Base-by-base conservation (phyloP, 2,797 vertebrate genomes). In the Tokudaia tokunoshimensis region DNA sequence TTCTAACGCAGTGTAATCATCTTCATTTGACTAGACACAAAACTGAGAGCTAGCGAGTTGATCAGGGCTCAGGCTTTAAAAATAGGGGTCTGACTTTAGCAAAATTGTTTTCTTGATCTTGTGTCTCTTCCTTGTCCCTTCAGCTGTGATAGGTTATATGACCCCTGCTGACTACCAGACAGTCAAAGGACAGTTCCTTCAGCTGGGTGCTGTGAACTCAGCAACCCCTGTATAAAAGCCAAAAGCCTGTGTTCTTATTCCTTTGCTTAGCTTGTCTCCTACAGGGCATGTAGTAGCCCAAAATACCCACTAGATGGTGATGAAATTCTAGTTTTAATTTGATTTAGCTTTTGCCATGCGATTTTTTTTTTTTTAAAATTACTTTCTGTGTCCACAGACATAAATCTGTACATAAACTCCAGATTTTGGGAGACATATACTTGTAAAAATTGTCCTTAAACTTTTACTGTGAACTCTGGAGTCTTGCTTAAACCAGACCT, bases 261-360 rank as follows among this genome's bases (percentile, higher is more conserved):
- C 55, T 85, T 22, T 20, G 57, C 65, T 52, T 20, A 13, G 0
- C 1, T 76, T 59, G 34, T 44, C 52, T n/a, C 15, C 29, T 22
- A 17, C 8, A n/a, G 24, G n/a, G 29, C 26, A 20, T 15, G 15
- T 90, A 67, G 34, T 84, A 65, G 11, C 86, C 61, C 31, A 0
- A 74, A 31, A 24, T 0, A 3, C 0, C 93, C 97, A 95, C 96
- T 97, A 98, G 98, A 92, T 97, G 97, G 97, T 14, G 87, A 81
- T 57, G 8, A 65, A n/a, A 78, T 70, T 59, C 91, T 78, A 94
- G 88, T 47, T 95, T 96, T 97, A 88, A 37, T 75, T 92, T 59
- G 78, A 29, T 34, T 83, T 50, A 75, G 24, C 26, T 3, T 9
- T 82, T 11, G 19, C 41, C 3, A 2, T 41, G 41, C 41, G 41